Base-by-base conservation (phyloP, 1,140 invertebrate species). In the Stegodyphus dumicola region DNA sequence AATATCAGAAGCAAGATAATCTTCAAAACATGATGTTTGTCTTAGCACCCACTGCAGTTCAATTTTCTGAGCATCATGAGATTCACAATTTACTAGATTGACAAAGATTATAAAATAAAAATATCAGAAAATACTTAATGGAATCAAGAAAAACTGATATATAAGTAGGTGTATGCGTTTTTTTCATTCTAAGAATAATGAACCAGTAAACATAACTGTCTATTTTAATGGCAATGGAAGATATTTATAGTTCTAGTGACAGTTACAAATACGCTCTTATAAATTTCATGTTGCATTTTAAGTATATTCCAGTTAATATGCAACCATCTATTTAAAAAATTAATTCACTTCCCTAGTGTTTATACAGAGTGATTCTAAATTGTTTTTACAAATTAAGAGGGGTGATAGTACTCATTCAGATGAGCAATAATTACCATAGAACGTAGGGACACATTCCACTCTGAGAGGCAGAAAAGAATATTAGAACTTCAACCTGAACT, bases 21-120 rank as follows among this genome's bases (percentile, higher is more conserved):
- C 90, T 77, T 90, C 89, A 88, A 89, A 91, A 87, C 90, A 91
- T 7, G 89, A 89, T 60, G 89, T 89, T 65, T 89, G 87, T 64
- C 89, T 77, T 15, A 91, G 48, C 33, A 89, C 86, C 89, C 89
- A 90, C 6, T 87, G 86, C 75, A 91, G 88, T 49, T 88, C 83
- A 18, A 91, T 83, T 18, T 80, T 54, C 53, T 86, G 71, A 75
- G 13, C 13, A 11, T 54, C 53, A 11, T 56, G n/a, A 33, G 69
- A 78, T 6, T 81, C 73, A 75, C 87, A 88, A 74, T 84, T 69
- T 52, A 88, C 88, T 89, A 74, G 65, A 84, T 66, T 79, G 9
- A 66, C 52, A 64, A 66, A n/a, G 64, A 73, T 11, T 52, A 52
- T 4, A 51, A 73, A 7, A 7, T 11, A 1, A 73, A n/a, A 73